phyloP scores from a whole-genome alignment of 1,140 invertebrate genomes.

The Pseudomyrmex pallidus region DNA sequence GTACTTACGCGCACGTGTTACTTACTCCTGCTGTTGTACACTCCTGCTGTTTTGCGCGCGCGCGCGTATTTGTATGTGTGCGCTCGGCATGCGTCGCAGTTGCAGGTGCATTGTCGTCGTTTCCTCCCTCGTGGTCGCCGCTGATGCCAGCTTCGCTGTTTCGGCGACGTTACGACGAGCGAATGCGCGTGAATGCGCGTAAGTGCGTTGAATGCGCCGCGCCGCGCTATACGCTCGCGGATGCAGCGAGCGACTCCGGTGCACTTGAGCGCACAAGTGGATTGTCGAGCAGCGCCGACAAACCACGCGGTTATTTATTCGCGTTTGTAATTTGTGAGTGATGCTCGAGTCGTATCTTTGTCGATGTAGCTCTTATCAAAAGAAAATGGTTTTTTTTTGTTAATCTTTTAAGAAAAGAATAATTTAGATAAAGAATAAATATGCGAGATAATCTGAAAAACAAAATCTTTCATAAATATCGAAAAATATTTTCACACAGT shows the following conservation, averaged over 20 bases:
- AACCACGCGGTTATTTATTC: neutral
- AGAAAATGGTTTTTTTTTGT: no score
- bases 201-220: constrained; percentile 16
- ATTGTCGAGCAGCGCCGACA: neutral
- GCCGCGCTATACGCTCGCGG: neutral
- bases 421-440: no score
- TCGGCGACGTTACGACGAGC: neutral
- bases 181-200: constrained; percentile 9
- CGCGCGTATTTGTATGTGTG: no score
- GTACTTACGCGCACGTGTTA: constrained; percentile 78
- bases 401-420: no score
- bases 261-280: constrained; percentile 3
- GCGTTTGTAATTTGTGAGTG: neutral
- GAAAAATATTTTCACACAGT: no score
- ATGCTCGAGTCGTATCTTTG: no score
- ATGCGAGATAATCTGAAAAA: no score
- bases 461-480: no score
- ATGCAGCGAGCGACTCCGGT: neutral
- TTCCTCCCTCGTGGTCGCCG: constrained; percentile 78
- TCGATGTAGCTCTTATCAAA: no score
- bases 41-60: neutral
- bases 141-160: constrained; percentile 43
- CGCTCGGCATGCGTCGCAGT: no score
- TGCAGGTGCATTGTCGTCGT: constrained; percentile 69
- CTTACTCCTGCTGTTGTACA: constrained; percentile 73